Evolutionary conservation across 2,113 vertebrate genomes (phyloP).

Genomic region (Crotalus tigris): DNA sequence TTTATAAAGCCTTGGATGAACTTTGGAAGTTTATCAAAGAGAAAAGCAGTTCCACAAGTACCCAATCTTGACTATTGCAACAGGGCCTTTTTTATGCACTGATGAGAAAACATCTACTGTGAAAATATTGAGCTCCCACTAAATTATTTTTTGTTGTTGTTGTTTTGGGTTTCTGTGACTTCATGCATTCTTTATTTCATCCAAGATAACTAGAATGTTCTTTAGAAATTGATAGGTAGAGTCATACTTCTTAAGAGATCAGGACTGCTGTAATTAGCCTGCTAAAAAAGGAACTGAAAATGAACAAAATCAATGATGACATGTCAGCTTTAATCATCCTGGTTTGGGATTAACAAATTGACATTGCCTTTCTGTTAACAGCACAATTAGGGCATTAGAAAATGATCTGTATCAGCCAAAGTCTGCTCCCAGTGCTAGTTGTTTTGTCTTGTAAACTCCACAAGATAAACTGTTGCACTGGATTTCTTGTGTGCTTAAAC

Average conservation of each 20-base stretch:
- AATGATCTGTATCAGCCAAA: background rate
- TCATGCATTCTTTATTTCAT: background rate
- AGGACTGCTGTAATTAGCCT: background rate
- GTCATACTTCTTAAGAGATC: background rate
- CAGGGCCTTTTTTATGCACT: background rate
- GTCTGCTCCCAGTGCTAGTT: background rate
- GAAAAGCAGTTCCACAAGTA: background rate
- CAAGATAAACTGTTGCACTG: background rate
- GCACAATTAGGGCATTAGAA: slow-evolving; percentile 15
- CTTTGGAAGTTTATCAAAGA: background rate
- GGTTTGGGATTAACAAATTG: slow-evolving; percentile 14
- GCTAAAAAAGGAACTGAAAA: slow-evolving; percentile 7
- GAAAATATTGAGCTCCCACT: background rate
- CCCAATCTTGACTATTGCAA: background rate
- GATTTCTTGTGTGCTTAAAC: background rate
- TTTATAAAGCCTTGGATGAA: background rate
- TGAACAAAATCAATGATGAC: slow-evolving; percentile 3
- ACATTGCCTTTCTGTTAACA: background rate
- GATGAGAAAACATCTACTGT: background rate
- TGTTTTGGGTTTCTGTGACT: background rate
- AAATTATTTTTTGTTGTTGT: background rate
- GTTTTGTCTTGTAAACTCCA: background rate
- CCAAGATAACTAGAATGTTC: background rate
- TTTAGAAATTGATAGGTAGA: background rate
- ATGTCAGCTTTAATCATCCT: slow-evolving; percentile 26